Percentiles rank a stretch among this genome's conserved stretches.
These are phyloP conservation scores for Hippoglossus hippoglossus DNA, from an alignment of 2,797 vertebrate species.

Conservation along the genomic window DNA sequence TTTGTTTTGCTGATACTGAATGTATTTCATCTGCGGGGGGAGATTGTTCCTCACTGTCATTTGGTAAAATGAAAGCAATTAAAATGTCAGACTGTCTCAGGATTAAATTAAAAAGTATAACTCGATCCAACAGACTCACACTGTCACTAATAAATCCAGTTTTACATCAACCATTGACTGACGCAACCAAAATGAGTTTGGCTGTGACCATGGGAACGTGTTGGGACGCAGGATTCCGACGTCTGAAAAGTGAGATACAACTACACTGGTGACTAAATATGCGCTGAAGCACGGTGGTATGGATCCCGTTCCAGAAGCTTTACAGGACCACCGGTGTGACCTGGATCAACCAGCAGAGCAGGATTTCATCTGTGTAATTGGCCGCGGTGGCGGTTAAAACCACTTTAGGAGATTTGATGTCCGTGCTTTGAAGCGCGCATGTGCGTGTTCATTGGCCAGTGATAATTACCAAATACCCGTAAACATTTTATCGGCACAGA, in stretches of 20 bases:
- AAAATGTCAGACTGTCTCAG: conserved; percentile 16
- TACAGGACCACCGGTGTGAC: conserved; percentile 7
- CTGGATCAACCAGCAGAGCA: conserved; percentile 14
- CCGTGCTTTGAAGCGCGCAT: conserved; percentile 4
- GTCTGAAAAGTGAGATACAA: not conserved
- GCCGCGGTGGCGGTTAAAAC: conserved; percentile 28
- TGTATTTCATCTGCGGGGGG: not conserved
- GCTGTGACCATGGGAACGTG: not conserved
- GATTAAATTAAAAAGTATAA: conserved; percentile 15
- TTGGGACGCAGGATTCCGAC: not conserved
- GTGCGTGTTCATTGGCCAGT: not conserved
- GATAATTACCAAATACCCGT: conserved; percentile 13
- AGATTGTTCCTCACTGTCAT: not conserved
- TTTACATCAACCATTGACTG: not conserved
- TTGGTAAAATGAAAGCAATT: conserved; percentile 16
- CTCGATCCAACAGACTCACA: conserved; percentile 5
- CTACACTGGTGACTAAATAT: not conserved
- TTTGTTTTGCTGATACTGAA: conserved; percentile 13
- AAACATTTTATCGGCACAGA: conserved; percentile 14
- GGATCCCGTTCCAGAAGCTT: not conserved
- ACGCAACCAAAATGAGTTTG: not conserved
- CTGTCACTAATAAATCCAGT: not conserved
- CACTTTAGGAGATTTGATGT: conserved; percentile 34
- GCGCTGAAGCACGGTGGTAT: not conserved
- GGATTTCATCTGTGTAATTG: conserved; percentile 41